These are phyloP conservation scores for Euwallacea fornicatus DNA, from an alignment of 1,140 invertebrate species.

Conservation along the genomic window DNA sequence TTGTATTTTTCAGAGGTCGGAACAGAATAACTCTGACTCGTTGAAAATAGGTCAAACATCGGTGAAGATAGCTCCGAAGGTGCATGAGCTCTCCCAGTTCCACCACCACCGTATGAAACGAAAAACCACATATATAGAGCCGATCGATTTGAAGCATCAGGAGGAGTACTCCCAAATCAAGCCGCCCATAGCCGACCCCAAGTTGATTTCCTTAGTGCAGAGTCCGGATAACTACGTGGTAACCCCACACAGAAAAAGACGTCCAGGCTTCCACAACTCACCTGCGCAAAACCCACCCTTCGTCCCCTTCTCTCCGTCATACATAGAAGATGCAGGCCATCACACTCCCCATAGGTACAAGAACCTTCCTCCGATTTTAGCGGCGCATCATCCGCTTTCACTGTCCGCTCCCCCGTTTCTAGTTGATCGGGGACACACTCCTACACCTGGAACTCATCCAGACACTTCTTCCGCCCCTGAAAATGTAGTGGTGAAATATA, in stretches of 20 bases:
- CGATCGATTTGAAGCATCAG: conserved; percentile 62
- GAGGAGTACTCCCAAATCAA: conserved; percentile 62
- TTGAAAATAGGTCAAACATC: conserved; percentile 52
- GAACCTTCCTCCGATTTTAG: conserved; percentile 54
- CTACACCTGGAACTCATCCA: conserved; percentile 55
- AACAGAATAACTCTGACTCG: conserved; percentile 45
- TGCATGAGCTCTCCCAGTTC: conserved; percentile 54
- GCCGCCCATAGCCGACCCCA: conserved; percentile 61
- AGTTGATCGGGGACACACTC: conserved; percentile 61
- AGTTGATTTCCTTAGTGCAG: conserved; percentile 64
- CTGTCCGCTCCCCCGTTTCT: conserved; percentile 71
- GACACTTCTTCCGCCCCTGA: conserved; percentile 56
- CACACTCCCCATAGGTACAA: conserved; percentile 52
- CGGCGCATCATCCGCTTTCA: conserved; percentile 66
- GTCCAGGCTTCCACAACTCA: conserved; percentile 81
- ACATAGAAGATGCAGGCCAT: conserved; percentile 62
- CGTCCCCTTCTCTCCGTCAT: conserved; percentile 73
- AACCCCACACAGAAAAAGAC: conserved; percentile 78
- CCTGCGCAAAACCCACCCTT: conserved; percentile 83
- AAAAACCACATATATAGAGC: conserved; percentile 64
- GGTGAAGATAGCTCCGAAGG: conserved; percentile 60
- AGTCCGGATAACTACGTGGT: conserved; percentile 77
- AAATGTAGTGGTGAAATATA: conserved; percentile 64
- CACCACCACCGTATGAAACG: conserved; percentile 61
- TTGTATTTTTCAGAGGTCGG: conserved; percentile 43